Evolutionary conservation across 2,797 vertebrate species (phyloP), one percentile per base, ranked within the genome.

Genomic region (Poeciliopsis presidionis): DNA sequence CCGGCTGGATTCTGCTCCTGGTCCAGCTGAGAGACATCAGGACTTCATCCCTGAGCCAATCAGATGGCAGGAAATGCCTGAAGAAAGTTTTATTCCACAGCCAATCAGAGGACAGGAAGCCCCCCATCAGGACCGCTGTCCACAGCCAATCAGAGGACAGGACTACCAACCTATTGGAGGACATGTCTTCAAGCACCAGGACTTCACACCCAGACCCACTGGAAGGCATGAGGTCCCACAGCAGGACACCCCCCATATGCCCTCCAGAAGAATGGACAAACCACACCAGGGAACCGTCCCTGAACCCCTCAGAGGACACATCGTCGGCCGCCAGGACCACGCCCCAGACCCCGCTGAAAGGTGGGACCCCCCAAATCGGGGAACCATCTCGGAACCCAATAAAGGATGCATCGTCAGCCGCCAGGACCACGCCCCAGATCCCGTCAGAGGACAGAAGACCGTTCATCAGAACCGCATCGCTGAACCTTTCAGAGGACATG

Each of bases 11-110:
- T 71, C 18, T 3, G 5, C 25, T 18, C 7, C 75, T n/a, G 8
- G 12, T 47, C 69, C 69, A 78, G 47, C 81, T 45, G 77, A 18
- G 72, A 74, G 73, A 20, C 33, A 39, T 12, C 61, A 69, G 75
- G 36, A 67, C 0, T 7, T 1, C 72, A 55, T 4, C n/a, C 75
- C 72, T 25, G 75, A 80, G 1, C 9, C 61, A 25, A 28, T 14
- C 43, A 55, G 13, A 69, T 72, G 75, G 33, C 65, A 46, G 25
- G 74, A 39, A 73, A 84, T 0, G 4, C 61, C 16, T 22, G 8
- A 36, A 46, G 14, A 71, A 73, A 74, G 41, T 39, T 36, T 39
- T 3, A 7, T 13, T 14, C 65, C 41, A 20, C 71, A 72, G 25
- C 39, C 65, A 4, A 25, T 14, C 39, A 69, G 65, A 7, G 4